Conservation (phyloP, 2,888 invertebrate species). For the Callinectes sapidus region DNA sequence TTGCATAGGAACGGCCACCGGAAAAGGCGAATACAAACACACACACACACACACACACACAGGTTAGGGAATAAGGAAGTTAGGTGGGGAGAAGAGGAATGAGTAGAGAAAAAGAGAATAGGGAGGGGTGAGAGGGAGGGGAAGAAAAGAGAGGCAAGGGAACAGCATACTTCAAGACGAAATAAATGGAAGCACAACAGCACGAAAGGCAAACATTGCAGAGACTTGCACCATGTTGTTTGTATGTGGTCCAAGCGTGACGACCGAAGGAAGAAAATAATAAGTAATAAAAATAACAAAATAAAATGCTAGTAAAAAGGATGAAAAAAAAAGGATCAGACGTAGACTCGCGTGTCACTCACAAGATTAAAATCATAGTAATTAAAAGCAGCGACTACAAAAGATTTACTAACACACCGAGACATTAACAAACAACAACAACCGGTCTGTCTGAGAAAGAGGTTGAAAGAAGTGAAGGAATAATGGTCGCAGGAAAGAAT, state of each 20-base stretch:
- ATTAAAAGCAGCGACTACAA: not conserved
- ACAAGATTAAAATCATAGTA: not conserved
- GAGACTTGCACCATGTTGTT: not conserved
- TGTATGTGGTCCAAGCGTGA: not conserved
- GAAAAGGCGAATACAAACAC: not conserved
- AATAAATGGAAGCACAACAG: constrained; percentile 10
- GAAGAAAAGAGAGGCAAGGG: not conserved
- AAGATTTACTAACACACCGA: not conserved
- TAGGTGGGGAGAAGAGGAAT: not conserved
- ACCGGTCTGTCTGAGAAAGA: not conserved
- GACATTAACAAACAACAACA: not conserved
- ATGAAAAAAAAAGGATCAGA: not conserved
- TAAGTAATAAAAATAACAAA: not conserved
- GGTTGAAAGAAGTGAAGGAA: not conserved
- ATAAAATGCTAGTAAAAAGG: not conserved
- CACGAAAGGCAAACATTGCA: not conserved
- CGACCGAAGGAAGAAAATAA: not conserved
- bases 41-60: constrained; percentile 44
- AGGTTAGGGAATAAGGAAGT: not conserved
- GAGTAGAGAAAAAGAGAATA: not conserved
- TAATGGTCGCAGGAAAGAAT: not conserved
- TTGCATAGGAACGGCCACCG: not conserved
- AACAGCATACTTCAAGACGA: not conserved
- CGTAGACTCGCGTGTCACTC: not conserved
- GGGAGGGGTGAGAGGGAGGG: not conserved